Evolutionary conservation across 2,113 vertebrate genomes (phyloP).

Genomic region (Conger conger): DNA sequence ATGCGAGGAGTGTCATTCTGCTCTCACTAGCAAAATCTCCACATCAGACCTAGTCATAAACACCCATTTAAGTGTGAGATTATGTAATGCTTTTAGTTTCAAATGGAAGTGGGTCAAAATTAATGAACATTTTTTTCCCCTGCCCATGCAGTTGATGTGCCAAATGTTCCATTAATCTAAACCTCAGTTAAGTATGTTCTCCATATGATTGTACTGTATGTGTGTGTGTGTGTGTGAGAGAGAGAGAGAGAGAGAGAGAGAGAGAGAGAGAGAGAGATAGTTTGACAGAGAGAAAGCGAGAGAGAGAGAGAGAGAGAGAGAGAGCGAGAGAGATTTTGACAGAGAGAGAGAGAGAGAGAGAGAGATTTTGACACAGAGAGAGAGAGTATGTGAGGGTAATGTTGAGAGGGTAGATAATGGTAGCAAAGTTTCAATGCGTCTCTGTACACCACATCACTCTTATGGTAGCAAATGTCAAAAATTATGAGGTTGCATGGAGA

Average conservation of each 20-base stretch:
- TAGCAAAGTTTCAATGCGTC: no score
- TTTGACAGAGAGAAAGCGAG: no score
- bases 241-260: not conserved
- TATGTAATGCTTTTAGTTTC: conserved; percentile 24
- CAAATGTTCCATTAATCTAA: not conserved
- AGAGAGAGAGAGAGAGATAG: not conserved
- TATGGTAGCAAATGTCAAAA: no score
- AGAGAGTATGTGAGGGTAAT: not conserved
- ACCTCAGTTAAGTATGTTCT: not conserved
- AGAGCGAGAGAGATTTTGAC: no score
- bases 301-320: not conserved
- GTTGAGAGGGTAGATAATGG: no score
- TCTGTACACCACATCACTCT: no score
- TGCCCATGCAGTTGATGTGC: not conserved
- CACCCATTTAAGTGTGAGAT: not conserved
- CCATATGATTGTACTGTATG: not conserved
- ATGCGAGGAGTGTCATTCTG: not conserved
- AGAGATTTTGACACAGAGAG: not conserved
- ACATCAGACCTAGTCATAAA: not conserved
- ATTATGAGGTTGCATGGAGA: no score
- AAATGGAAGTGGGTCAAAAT: conserved; percentile 18
- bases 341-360: not conserved
- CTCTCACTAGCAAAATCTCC: not conserved
- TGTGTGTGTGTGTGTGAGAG: conserved; percentile 4
- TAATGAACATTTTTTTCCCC: conserved; percentile 9